phyloP scores from a whole-genome alignment of 2,113 vertebrate species.

The Coregonus clupeaformis region DNA sequence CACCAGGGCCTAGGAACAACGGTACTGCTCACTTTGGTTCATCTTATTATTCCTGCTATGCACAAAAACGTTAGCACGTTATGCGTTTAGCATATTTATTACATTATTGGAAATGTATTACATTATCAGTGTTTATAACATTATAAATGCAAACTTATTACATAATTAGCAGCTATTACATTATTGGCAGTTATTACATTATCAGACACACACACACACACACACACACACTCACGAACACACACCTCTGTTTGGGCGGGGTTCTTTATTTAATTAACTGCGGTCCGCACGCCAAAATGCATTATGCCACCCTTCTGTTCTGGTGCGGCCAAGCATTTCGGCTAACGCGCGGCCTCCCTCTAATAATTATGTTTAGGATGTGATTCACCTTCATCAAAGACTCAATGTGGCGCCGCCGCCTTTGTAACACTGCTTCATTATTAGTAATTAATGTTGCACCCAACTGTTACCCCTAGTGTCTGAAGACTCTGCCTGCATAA shows the following conservation, averaged over 20 bases:
- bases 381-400: slow-evolving; percentile 71
- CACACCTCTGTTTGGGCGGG: slow-evolving; percentile 54
- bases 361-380: slow-evolving; percentile 70
- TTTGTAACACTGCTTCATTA: slow-evolving; percentile 57
- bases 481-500: too few species aligned
- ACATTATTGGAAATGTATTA: too few species aligned
- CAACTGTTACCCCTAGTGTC: not conserved
- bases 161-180: too few species aligned
- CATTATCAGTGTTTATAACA: too few species aligned
- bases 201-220: too few species aligned
- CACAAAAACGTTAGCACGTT: too few species aligned
- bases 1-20: too few species aligned
- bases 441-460: slow-evolving; percentile 50
- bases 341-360: slow-evolving; percentile 58
- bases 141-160: too few species aligned
- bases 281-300: slow-evolving; percentile 67
- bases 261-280: slow-evolving; percentile 71
- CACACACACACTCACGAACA: slow-evolving; percentile 11
- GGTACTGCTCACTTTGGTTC: too few species aligned
- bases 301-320: slow-evolving; percentile 73
- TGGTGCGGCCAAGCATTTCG: slow-evolving; percentile 63
- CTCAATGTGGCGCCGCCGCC: slow-evolving; percentile 53
- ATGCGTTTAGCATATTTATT: too few species aligned
- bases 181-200: not conserved
- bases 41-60: too few species aligned